phyloP scores from a whole-genome alignment of 2,797 vertebrate genomes.

The Lutjanus campechanus region DNA sequence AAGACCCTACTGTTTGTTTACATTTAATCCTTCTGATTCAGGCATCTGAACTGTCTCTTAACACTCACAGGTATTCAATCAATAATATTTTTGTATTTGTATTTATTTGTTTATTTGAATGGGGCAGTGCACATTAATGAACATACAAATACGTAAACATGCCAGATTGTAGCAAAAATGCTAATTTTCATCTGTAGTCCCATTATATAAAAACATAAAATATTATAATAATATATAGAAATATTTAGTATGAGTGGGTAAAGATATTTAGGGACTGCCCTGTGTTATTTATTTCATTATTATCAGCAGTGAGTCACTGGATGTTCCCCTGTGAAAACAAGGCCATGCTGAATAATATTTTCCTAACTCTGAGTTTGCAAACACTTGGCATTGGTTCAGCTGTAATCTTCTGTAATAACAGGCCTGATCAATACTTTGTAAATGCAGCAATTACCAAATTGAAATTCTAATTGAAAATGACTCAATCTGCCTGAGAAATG shows the following conservation, averaged over 20 bases:
- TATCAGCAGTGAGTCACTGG: conserved; percentile 53
- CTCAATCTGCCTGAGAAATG: conserved; percentile 9
- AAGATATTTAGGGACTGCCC: conserved; percentile 13
- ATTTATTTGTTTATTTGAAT: too few relatives aligned
- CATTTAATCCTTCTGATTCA: neutral
- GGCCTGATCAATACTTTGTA: neutral
- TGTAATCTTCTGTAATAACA: neutral
- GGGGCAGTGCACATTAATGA: too few relatives aligned
- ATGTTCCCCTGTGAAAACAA: conserved; percentile 37
- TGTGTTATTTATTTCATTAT: conserved; percentile 33
- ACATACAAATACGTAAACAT: too few relatives aligned
- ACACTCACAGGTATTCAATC: conserved; percentile 19
- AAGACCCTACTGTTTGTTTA: conserved; percentile 1
- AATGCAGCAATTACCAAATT: neutral
- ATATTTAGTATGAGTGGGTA: conserved; percentile 23
- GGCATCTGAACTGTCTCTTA: conserved; percentile 12
- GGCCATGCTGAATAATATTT: conserved; percentile 39
- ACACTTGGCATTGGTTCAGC: neutral
- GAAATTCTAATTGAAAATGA: conserved; percentile 11
- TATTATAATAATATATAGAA: too few relatives aligned
- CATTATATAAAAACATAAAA: too few relatives aligned
- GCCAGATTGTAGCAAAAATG: too few relatives aligned
- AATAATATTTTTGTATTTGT: too few relatives aligned
- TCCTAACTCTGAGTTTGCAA: conserved; percentile 20
- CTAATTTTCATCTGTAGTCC: too few relatives aligned